These are phyloP conservation scores for Sebastes itinus DNA, from an alignment of 2,797 vertebrate genomes.

Conservation along the genomic window DNA sequence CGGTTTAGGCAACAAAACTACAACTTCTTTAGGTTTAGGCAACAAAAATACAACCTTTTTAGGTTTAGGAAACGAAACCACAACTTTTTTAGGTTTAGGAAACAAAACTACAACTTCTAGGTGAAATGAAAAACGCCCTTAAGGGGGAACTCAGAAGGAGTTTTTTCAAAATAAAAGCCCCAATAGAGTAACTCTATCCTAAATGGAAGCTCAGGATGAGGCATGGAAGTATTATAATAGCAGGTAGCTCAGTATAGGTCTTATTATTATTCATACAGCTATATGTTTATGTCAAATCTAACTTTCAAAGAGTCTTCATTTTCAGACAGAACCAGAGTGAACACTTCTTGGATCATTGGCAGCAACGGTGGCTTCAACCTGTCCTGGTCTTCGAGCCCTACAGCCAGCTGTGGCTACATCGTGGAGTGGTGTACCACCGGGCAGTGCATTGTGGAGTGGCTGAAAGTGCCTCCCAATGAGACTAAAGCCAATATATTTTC, in stretches of 20 bases:
- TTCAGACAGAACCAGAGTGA: slow-evolving; percentile 28
- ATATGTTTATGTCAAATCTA: not conserved
- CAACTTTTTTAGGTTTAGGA: too few species aligned
- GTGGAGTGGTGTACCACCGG: slow-evolving; percentile 75
- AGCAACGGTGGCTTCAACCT: slow-evolving; percentile 52
- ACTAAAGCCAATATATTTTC: slow-evolving; percentile 47
- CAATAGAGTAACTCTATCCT: too few species aligned
- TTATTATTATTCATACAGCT: not conserved
- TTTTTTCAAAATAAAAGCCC: too few species aligned
- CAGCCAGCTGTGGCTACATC: slow-evolving; percentile 76
- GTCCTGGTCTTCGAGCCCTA: slow-evolving; percentile 57
- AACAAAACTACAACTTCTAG: too few species aligned
- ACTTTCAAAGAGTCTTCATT: not conserved
- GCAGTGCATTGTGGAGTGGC: slow-evolving; percentile 59
- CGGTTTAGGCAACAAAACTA: too few species aligned
- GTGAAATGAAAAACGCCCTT: too few species aligned
- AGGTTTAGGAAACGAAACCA: too few species aligned
- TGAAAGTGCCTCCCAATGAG: slow-evolving; percentile 50
- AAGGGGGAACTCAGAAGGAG: too few species aligned
- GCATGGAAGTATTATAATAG: too few species aligned
- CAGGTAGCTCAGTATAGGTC: too few species aligned
- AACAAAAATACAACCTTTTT: too few species aligned
- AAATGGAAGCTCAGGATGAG: too few species aligned
- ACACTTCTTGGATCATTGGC: slow-evolving; percentile 17
- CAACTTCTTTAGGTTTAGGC: rapidly evolving